Percentiles rank a stretch among this genome's conserved stretches.
Conservation (phyloP, 2,888 invertebrate species). For the Epistrophella euchroma region DNA sequence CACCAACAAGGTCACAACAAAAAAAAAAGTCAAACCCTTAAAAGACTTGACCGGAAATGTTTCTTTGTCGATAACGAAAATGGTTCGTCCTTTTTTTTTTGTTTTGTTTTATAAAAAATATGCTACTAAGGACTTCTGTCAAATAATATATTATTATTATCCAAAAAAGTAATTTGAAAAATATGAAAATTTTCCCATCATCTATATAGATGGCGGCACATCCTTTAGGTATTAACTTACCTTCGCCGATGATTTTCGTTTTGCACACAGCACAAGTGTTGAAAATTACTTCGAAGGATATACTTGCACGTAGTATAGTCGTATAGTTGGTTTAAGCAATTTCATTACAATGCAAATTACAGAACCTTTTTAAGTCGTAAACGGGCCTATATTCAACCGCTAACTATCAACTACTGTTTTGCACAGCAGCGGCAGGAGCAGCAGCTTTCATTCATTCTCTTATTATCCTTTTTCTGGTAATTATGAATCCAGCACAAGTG, state of each 20-base stretch:
- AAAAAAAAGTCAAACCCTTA: slow-evolving; percentile 7
- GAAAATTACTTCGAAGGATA: slow-evolving; percentile 61
- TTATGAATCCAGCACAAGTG: slow-evolving; percentile 64
- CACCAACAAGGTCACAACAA: slow-evolving; percentile 30
- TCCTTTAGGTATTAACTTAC: slow-evolving; percentile 56
- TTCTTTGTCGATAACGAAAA: slow-evolving; percentile 49
- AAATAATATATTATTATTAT: slow-evolving; percentile 11
- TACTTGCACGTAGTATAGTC: slow-evolving; percentile 47
- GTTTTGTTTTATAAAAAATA: slow-evolving; percentile 33
- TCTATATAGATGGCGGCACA: slow-evolving; percentile 17
- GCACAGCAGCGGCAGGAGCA: slow-evolving; percentile 20
- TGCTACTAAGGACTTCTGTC: slow-evolving; percentile 29
- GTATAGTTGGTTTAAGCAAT: slow-evolving; percentile 37
- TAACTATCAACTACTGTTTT: slow-evolving; percentile 58
- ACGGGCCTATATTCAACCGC: slow-evolving; percentile 49
- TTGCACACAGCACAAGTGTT: slow-evolving; percentile 52
- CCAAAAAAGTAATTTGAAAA: slow-evolving; percentile 52
- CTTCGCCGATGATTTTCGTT: slow-evolving; percentile 39
- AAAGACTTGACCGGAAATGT: slow-evolving; percentile 67
- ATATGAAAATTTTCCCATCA: slow-evolving; percentile 60
- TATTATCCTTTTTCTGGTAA: slow-evolving; percentile 58
- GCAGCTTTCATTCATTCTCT: slow-evolving; percentile 56
- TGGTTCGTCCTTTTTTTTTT: slow-evolving; percentile 16
- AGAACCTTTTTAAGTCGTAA: slow-evolving; percentile 26
- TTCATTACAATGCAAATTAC: slow-evolving; percentile 66